Evolutionary conservation across 2,113 vertebrate genomes (phyloP), one percentile per base, ranked within the genome.

Genomic region (Proterorhinus semilunaris): DNA sequence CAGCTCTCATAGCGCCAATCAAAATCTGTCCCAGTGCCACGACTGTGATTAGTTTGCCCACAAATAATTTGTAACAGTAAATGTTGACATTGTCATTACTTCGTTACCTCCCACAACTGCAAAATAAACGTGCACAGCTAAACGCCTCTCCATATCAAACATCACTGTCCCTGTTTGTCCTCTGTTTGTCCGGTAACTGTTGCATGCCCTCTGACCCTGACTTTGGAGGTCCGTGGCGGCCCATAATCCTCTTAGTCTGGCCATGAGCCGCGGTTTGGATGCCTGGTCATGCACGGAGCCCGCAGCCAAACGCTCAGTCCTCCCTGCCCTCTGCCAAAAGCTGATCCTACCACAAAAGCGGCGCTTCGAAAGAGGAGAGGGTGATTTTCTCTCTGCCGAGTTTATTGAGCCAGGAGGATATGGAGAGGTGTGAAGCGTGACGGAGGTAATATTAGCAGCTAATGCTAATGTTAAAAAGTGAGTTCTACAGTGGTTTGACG

Each of bases 231-330:
- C 49, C 45, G 64, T 65, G 59, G 11, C 8, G 8, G 70, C 71
- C 78, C 68, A 55, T 90, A 86, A 90, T 90, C 87, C 79, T 83
- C 70, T 88, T 82, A 83, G 80, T 51, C 64, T 49, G 4, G 1
- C 66, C 74, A 77, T 90, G 86, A 90, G 83, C 86, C 79, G 3
- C 4, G 65, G 66, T 13, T 62, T 75, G 83, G 68, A 88, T 90
- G 88, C 85, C 74, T 82, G 78, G 80, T 86, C 87, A 90, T 84
- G 88, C 85, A 90, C 83, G 11, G 68, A 15, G 48, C 15, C 68
- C n/a, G 12, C 58, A 51, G 82, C 85, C 83, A 86, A 77, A 53
- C 50, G 42, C 58, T 61, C 57, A 55, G 65, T 36, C 62, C 65
- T 46, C 16, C 45, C 16, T 17, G 10, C 55, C 65, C 53, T 0